These are phyloP conservation scores for Ciconia maguari DNA, from an alignment of 2,113 vertebrate genomes.

Conservation along the genomic window DNA sequence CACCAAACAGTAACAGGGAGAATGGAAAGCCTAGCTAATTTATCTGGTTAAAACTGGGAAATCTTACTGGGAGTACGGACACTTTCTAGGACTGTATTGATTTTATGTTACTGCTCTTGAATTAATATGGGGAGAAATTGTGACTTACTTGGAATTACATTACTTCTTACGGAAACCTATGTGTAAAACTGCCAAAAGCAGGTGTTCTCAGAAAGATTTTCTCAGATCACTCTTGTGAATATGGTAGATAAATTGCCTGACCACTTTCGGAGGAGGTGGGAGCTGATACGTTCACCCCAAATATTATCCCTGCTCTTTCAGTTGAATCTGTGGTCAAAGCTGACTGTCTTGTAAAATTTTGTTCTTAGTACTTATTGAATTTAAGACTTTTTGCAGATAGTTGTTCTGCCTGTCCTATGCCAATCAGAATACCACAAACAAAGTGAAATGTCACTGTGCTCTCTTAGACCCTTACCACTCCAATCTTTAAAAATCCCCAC, in stretches of 20 bases:
- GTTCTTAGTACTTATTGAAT: background rate
- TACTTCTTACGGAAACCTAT: background rate
- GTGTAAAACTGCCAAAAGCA: background rate
- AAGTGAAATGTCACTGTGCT: background rate
- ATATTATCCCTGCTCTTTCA: background rate
- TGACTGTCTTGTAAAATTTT: background rate
- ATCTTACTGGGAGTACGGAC: background rate
- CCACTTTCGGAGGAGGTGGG: rapidly evolving
- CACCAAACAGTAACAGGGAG: rapidly evolving
- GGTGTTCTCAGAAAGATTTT: background rate
- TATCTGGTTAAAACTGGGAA: background rate
- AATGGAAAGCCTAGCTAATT: background rate
- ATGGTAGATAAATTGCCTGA: background rate
- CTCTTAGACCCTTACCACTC: background rate
- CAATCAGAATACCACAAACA: background rate
- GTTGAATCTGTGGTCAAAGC: background rate
- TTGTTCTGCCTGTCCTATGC: background rate
- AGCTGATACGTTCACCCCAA: background rate
- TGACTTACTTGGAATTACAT: background rate
- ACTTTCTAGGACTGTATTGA: background rate
- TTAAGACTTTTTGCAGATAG: background rate
- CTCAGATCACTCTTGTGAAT: rapidly evolving
- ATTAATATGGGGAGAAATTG: background rate
- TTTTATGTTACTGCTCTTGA: background rate
- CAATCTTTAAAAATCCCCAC: background rate